Evolutionary conservation across 2,888 invertebrate species (phyloP), one percentile per base, ranked within the genome.

Genomic region (Acanthosepion pharaonis): DNA sequence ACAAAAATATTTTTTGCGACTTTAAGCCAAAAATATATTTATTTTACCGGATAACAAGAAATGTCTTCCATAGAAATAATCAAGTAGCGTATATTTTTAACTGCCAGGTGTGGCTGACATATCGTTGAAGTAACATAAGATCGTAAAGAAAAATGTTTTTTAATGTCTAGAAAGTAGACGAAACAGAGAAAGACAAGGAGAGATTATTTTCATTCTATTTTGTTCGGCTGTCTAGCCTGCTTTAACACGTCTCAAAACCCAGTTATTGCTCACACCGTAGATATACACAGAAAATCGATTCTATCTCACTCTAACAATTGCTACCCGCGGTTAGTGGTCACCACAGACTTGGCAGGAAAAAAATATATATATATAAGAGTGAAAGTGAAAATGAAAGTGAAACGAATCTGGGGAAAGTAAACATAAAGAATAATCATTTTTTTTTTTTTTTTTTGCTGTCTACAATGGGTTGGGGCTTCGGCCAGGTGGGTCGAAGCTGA

Each of bases 151-250:
- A 33, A 11, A 11, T 78, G n/a, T 1, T n/a, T 78, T 78, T 78
- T 28, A 59, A 59, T 59, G 4, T n/a, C n/a, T 5, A n/a, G 78
- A 33, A 78, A 78, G n/a, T 78, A 78, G 78, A n/a, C 18, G 11
- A 78, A 8, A 8, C 78, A 11, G n/a, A n/a, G 78, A n/a, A 15
- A 78, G n/a, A 59, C 4, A 59, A 20, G 5, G 23, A 59, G 55
- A 55, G 20, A 78, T 78, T 78, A 78, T 78, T 78, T 78, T n/a
- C 78, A n/a, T 78, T 78, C 78, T 78, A 78, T 78, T 78, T 78
- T 78, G n/a, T 15, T 78, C n/a, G 5, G 15, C 78, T 15, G 78
- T 78, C 78, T 78, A 78, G 78, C n/a, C 78, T 4, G n/a, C 33
- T n/a, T n/a, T 78, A n/a, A 78, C n/a, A 78, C n/a, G 11, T 78